Evolutionary conservation across 1,140 invertebrate genomes (phyloP).

Genomic region (Harpegnathos saltator): DNA sequence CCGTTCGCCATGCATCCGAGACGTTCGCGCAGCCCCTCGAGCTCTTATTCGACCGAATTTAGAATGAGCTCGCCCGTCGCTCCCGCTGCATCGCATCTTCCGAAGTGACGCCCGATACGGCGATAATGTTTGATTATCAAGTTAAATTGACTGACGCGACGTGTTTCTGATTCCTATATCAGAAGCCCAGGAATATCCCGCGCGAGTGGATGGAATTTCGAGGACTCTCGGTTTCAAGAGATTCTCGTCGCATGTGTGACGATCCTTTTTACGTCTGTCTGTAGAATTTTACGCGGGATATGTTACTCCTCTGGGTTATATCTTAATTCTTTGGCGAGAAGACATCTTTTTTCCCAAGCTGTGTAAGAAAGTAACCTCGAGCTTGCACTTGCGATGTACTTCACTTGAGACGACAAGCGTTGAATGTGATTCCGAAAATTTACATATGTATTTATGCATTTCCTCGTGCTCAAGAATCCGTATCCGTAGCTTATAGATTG

Average conservation of each 20-base stretch:
- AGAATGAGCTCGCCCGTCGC: conserved; percentile 57
- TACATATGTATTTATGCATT: not conserved
- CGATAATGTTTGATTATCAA: conserved; percentile 49
- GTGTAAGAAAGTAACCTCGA: no score
- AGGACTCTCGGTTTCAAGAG: not conserved
- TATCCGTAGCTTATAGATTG: not conserved
- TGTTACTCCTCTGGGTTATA: no score
- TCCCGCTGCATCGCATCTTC: not conserved
- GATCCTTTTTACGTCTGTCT: no score
- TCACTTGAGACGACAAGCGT: not conserved
- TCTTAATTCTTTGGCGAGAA: not conserved
- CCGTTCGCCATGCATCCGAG: conserved; percentile 54
- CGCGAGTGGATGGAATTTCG: not conserved
- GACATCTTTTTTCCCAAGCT: no score
- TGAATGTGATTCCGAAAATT: not conserved
- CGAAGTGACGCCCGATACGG: not conserved
- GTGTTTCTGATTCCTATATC: not conserved
- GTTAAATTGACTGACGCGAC: conserved; percentile 9
- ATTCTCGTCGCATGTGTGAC: not conserved
- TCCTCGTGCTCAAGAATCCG: not conserved
- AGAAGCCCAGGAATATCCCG: no score
- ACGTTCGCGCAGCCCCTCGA: conserved; percentile 51
- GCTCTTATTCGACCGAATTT: conserved; percentile 65
- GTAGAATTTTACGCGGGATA: no score
- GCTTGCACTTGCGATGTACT: no score